Evolutionary conservation across 2,888 invertebrate genomes (phyloP), one percentile per base, ranked within the genome.

Genomic region (Chaitophorus viminalis): DNA sequence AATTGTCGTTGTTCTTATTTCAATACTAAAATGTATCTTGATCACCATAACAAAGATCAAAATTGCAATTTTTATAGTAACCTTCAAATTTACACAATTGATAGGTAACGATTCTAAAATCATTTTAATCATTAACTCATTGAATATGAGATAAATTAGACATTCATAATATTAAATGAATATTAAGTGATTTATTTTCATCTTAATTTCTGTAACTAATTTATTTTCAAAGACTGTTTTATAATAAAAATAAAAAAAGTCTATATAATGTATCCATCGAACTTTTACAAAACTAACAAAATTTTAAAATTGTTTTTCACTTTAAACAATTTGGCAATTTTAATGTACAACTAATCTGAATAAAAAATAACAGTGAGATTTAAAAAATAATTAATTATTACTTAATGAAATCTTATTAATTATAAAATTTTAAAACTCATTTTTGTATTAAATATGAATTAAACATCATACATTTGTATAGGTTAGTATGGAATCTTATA

Each of bases 61-160:
- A 36, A 60, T 18, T 31, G 25, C 60, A 78, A n/a, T 78, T n/a
- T 79, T 79, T 36, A 1, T 21, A 11, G n/a, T n/a, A 65, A 65
- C 79, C 79, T 79, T 79, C 36, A n/a, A 78, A 33, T 60, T 4
- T 36, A 74, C 36, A 25, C 54, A 54, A 78, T 78, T 65, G n/a
- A 60, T 60, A 9, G 11, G 17, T 36, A 31, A 65, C n/a, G 25
- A 36, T 79, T 36, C 79, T n/a, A 6, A 14, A 65, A 65, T 36
- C 33, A 79, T 36, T 79, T 65, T 36, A n/a, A 17, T 36, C 17
- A n/a, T 33, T 18, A 60, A 78, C 25, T 78, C 33, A 25, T 46
- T 46, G 77, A 60, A 60, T 60, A 54, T 3, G 54, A 33, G 31
- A 60, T 3, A 36, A 78, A 78, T 60, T 78, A 33, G 33, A 78